Evolutionary conservation across 1,140 invertebrate species (phyloP).

Genomic region (Vollenhovia emeryi): DNA sequence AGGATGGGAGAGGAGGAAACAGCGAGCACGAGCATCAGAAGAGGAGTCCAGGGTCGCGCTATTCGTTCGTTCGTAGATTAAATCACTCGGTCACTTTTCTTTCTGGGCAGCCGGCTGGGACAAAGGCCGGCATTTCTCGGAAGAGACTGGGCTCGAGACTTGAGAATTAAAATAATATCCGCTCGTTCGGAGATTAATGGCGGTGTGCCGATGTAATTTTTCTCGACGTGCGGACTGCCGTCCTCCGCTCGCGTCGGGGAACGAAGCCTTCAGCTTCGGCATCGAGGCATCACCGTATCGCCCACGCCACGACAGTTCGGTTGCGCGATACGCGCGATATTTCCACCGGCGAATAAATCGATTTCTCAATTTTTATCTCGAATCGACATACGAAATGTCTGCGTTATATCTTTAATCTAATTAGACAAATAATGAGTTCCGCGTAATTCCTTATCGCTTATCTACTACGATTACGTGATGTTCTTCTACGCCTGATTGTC

Average conservation of each 20-base stretch:
- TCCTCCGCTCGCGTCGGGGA: constrained; percentile 8
- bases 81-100: constrained; percentile 81
- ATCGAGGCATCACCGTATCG: background rate
- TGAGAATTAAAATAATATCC: constrained; percentile 83
- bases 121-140: constrained; percentile 81
- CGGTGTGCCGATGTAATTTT: constrained; percentile 78
- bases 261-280: background rate
- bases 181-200: constrained; percentile 82
- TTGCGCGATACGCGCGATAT: background rate
- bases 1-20: constrained; percentile 50
- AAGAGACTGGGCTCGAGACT: constrained; percentile 75
- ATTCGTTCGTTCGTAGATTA: constrained; percentile 74
- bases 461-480: background rate
- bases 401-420: background rate
- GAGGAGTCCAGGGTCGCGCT: constrained; percentile 65
- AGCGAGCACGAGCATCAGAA: constrained; percentile 50
- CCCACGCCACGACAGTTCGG: background rate
- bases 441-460: background rate
- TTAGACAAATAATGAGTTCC: constrained; percentile 26
- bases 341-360: background rate
- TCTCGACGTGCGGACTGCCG: constrained; percentile 64
- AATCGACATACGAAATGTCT: background rate
- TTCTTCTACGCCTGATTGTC: background rate
- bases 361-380: background rate
- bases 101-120: constrained; percentile 77